Conservation (phyloP, 1,140 invertebrate genomes). For the Drosophila mauritiana region DNA sequence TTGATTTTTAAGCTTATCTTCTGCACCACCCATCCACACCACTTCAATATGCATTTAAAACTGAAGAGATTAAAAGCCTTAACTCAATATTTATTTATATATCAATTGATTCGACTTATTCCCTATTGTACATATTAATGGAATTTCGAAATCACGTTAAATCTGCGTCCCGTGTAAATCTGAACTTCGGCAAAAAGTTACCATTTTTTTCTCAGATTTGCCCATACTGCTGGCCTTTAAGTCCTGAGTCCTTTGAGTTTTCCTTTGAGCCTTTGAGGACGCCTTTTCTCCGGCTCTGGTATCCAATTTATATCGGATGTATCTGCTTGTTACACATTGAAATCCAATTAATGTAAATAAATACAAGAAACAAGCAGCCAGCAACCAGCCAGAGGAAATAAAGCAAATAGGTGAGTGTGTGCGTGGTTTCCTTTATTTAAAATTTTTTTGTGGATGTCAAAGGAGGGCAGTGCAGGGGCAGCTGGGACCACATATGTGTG, state of each 20-base stretch:
- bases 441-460: conserved; percentile 38
- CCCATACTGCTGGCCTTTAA: conserved; percentile 9
- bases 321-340: conserved; percentile 56
- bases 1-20: conserved; percentile 38
- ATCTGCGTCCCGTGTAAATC: neutral
- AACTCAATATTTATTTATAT: no score
- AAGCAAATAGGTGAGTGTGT: conserved; percentile 51
- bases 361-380: conserved; percentile 52
- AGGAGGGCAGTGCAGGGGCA: neutral
- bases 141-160: no score
- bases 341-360: conserved; percentile 81
- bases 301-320: conserved; percentile 42
- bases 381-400: conserved; percentile 19
- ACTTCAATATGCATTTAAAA: no score
- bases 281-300: conserved; percentile 6
- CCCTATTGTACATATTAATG: no score
- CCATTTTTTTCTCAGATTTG: neutral
- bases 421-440: conserved; percentile 73
- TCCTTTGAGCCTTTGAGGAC: conserved; percentile 16
- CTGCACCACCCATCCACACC: no score
- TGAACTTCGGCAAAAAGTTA: no score
- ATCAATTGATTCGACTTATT: no score
- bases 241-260: conserved; percentile 13
- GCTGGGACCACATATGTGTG: conserved; percentile 47
- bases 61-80: no score